phyloP scores from a whole-genome alignment of 2,888 invertebrate species.

The Allacma fusca region DNA sequence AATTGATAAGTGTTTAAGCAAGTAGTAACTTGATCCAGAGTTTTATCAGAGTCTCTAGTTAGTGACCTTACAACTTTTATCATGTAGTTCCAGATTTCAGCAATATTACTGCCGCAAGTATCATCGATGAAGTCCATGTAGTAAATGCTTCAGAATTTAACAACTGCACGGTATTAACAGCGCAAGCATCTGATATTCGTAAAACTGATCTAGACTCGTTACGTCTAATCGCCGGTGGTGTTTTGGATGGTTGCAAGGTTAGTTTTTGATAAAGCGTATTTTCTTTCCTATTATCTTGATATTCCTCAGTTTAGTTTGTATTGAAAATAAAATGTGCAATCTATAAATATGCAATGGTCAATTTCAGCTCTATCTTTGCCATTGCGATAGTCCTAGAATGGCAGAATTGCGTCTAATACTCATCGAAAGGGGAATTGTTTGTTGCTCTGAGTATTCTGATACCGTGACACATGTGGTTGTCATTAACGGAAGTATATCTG shows the following conservation, averaged over 20 bases:
- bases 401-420: conserved; percentile 76
- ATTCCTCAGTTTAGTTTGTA: no score
- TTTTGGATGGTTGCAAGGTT: conserved; percentile 89
- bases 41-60: no score
- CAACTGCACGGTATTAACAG: not conserved
- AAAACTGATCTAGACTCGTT: not conserved
- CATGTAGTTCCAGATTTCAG: no score
- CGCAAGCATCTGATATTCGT: not conserved
- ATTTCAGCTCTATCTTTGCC: not conserved
- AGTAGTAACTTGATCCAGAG: no score
- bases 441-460: conserved; percentile 62
- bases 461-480: conserved; percentile 83
- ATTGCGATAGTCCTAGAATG: conserved; percentile 64
- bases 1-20: no score
- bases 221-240: conserved; percentile 65
- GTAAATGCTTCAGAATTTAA: conserved; percentile 1
- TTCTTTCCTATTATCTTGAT: no score
- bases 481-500: conserved; percentile 68
- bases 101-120: no score
- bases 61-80: no score
- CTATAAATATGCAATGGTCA: not conserved
- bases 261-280: conserved; percentile 1
- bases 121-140: not conserved
- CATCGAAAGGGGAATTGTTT: conserved; percentile 79
- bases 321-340: no score